These are phyloP conservation scores for Eurypyga helias DNA, from an alignment of 2,113 vertebrate species.

Conservation along the genomic window DNA sequence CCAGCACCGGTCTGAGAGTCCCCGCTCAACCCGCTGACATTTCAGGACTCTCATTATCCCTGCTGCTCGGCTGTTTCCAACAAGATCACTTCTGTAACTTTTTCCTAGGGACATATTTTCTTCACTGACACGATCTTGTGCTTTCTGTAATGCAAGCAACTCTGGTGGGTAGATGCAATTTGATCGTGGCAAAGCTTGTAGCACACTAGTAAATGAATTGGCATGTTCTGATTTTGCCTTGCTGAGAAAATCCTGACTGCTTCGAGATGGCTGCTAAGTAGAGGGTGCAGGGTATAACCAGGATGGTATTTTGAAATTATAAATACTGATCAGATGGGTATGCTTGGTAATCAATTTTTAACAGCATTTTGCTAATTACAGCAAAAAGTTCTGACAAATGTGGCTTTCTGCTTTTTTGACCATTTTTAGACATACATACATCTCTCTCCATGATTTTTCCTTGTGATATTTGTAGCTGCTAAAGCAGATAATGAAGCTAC, in stretches of 20 bases:
- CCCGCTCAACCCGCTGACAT: background rate
- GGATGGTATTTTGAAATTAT: background rate
- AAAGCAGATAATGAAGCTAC: constrained; percentile 35
- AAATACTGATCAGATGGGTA: background rate
- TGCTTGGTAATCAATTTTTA: constrained; percentile 28
- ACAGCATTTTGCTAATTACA: constrained; percentile 15
- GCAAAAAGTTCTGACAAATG: background rate
- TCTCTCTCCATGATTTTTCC: background rate
- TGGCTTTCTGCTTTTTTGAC: background rate
- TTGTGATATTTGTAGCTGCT: constrained; percentile 1
- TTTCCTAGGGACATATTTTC: constrained; percentile 39
- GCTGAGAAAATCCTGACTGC: background rate
- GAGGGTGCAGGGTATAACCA: background rate
- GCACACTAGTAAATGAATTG: background rate
- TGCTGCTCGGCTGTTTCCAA: background rate
- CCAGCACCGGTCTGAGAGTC: background rate
- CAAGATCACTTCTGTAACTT: background rate
- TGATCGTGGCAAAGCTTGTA: fast-evolving
- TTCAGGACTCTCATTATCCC: constrained; percentile 16
- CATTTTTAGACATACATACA: background rate
- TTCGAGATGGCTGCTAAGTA: background rate
- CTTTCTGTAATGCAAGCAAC: background rate
- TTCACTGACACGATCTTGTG: background rate
- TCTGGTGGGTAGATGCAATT: background rate
- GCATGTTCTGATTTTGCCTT: background rate